Evolutionary conservation across 2,888 invertebrate species (phyloP).

Genomic region (Punctoribates punctum): DNA sequence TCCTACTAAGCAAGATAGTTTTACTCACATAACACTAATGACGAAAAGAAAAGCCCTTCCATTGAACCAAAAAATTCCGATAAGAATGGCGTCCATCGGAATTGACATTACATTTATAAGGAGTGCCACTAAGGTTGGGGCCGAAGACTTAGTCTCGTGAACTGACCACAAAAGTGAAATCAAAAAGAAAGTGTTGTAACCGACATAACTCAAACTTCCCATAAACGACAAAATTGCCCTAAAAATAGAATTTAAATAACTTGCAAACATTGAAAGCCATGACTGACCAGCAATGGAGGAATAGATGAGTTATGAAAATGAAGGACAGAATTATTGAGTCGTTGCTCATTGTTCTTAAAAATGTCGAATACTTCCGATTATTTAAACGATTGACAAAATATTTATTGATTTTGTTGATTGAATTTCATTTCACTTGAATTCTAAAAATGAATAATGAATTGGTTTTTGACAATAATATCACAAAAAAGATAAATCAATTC

Average conservation of each 20-base stretch:
- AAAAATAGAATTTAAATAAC: not conserved
- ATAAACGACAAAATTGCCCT: conserved; percentile 13
- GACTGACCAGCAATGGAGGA: conserved; percentile 1
- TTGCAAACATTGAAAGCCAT: not conserved
- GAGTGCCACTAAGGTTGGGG: not conserved
- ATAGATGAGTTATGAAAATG: conserved; percentile 8
- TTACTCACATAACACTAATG: not conserved
- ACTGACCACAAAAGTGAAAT: conserved; percentile 8
- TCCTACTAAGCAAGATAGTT: too few relatives aligned
- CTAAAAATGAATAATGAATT: not conserved
- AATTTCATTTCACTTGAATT: not conserved
- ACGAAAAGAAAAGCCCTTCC: not conserved
- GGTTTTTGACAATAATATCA: not conserved
- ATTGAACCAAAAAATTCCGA: not conserved
- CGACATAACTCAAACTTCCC: not conserved
- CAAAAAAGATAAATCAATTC: too few relatives aligned
- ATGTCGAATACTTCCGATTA: not conserved
- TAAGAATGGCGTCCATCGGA: not conserved
- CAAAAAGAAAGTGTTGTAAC: conserved; percentile 19
- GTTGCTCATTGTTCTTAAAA: not conserved
- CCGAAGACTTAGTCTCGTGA: conserved; percentile 14
- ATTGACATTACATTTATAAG: not conserved
- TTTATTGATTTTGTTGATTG: not conserved
- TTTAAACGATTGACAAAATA: not conserved
- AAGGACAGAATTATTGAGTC: conserved; percentile 1